A percentile compares a stretch with the other conserved stretches of the same genome.
Conservation (phyloP, 1,140 invertebrate genomes). For the Neodiprion lecontei region DNA sequence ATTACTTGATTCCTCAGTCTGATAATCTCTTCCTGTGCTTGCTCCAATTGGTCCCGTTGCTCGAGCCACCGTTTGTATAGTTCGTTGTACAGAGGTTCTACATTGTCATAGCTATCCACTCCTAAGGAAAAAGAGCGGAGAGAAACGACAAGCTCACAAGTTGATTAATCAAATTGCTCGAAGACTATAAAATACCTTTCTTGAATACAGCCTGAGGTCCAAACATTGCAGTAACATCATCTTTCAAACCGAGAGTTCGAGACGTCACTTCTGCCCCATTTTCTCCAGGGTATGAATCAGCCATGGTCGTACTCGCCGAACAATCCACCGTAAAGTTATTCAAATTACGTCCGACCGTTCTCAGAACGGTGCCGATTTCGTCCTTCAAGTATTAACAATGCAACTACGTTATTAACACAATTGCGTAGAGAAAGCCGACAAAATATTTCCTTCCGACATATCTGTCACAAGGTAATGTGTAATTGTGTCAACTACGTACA, state of each 20-base stretch:
- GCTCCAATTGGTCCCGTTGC: constrained; percentile 42
- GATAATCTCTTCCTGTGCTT: constrained; percentile 44
- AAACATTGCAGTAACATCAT: not conserved
- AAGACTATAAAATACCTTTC: not conserved
- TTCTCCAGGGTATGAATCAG: not conserved
- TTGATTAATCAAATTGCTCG: not conserved
- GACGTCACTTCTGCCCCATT: not conserved
- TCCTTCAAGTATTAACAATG: not conserved
- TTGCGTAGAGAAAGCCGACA: no score
- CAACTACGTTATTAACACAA: no score
- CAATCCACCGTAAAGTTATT: not conserved
- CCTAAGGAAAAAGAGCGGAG: not conserved
- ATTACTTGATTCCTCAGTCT: constrained; percentile 48
- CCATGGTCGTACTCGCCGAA: not conserved
- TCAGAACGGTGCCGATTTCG: not conserved
- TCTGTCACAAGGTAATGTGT: not conserved
- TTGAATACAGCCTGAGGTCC: not conserved
- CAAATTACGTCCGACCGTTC: not conserved
- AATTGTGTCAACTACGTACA: not conserved
- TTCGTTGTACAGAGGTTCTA: constrained; percentile 32
- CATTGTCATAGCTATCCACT: constrained; percentile 25
- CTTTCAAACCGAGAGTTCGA: not conserved
- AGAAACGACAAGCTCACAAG: not conserved
- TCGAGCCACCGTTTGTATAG: constrained; percentile 42
- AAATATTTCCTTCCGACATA: no score